These are phyloP conservation scores for Himalopsyche tibetana DNA, from an alignment of 2,888 invertebrate species.

Conservation along the genomic window DNA sequence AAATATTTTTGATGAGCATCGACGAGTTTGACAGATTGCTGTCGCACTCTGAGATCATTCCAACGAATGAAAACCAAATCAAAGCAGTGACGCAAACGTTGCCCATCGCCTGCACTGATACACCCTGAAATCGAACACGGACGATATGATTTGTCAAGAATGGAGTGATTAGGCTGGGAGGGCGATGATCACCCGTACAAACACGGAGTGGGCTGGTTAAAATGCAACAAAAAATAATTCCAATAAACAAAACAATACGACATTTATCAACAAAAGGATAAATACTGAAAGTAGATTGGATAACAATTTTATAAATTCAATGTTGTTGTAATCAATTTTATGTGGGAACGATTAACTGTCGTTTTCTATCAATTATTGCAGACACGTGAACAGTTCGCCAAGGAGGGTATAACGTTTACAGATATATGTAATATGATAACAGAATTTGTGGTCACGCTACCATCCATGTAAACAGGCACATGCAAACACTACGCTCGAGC, in stretches of 20 bases:
- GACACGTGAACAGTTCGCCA: slow-evolving; percentile 38
- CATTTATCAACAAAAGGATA: slow-evolving; percentile 44
- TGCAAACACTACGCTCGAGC: slow-evolving; percentile 64
- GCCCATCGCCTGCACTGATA: slow-evolving; percentile 65
- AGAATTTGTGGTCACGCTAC: slow-evolving; percentile 60
- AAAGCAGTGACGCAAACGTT: slow-evolving; percentile 67
- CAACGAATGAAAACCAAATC: slow-evolving; percentile 66
- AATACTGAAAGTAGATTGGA: slow-evolving; percentile 42
- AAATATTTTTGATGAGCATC: slow-evolving; percentile 29
- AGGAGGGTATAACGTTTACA: slow-evolving; percentile 32
- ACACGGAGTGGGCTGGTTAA: slow-evolving; percentile 68
- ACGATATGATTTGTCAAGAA: slow-evolving; percentile 38
- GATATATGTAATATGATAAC: slow-evolving; percentile 32
- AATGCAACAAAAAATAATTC: slow-evolving; percentile 50
- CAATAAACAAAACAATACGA: slow-evolving; percentile 52
- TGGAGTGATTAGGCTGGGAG: slow-evolving; percentile 68
- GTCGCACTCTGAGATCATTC: slow-evolving; percentile 44
- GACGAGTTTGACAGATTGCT: neutral
- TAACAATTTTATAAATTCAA: slow-evolving; percentile 4
- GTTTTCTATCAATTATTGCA: slow-evolving; percentile 43
- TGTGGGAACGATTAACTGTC: slow-evolving; percentile 6
- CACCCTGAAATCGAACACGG: slow-evolving; percentile 56
- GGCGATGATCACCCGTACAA: slow-evolving; percentile 69
- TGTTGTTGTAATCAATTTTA: slow-evolving; percentile 7
- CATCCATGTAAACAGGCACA: slow-evolving; percentile 64